Evolutionary conservation across 2,113 vertebrate genomes (phyloP).

Genomic region (Misgurnus anguillicaudatus): DNA sequence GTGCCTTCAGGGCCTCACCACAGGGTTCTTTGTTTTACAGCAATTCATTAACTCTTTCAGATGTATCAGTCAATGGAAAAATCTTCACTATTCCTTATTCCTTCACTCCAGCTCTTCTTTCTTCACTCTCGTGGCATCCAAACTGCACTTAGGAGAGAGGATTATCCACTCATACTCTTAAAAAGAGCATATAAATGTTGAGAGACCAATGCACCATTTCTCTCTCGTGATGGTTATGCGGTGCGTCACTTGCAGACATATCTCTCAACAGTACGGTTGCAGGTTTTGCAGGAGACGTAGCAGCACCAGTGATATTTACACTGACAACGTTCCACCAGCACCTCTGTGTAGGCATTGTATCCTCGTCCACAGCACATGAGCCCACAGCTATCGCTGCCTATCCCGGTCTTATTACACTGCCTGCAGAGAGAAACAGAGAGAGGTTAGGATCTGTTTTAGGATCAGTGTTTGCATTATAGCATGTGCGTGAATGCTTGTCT

Average conservation of each 20-base stretch:
- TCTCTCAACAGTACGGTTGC: slow-evolving; percentile 67
- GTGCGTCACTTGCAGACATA: slow-evolving; percentile 73
- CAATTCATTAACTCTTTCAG: slow-evolving; percentile 36
- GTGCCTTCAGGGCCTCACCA: slow-evolving; percentile 24
- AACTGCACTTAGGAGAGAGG: slow-evolving; percentile 6
- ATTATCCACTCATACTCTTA: slow-evolving; percentile 18
- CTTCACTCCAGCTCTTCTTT: slow-evolving; percentile 5
- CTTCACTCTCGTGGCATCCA: slow-evolving; percentile 6
- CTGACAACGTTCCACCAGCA: slow-evolving; percentile 73
- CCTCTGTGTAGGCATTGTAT: slow-evolving; percentile 77
- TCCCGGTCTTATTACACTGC: slow-evolving; percentile 74
- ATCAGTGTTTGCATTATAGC: background rate
- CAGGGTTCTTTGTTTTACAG: slow-evolving; percentile 40
- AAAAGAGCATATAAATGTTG: slow-evolving; percentile 14
- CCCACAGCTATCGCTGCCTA: slow-evolving; percentile 71
- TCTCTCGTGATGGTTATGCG: background rate
- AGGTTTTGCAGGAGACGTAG: slow-evolving; percentile 77
- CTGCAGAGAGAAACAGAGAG: slow-evolving; percentile 53
- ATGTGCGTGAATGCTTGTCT: background rate
- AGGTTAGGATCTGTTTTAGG: background rate
- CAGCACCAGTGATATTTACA: slow-evolving; percentile 82
- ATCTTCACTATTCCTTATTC: background rate
- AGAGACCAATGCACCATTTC: background rate
- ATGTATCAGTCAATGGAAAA: background rate
- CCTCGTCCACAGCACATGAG: slow-evolving; percentile 79